Conservation (phyloP, 2,797 vertebrate genomes). For the Dipus sagitta region DNA sequence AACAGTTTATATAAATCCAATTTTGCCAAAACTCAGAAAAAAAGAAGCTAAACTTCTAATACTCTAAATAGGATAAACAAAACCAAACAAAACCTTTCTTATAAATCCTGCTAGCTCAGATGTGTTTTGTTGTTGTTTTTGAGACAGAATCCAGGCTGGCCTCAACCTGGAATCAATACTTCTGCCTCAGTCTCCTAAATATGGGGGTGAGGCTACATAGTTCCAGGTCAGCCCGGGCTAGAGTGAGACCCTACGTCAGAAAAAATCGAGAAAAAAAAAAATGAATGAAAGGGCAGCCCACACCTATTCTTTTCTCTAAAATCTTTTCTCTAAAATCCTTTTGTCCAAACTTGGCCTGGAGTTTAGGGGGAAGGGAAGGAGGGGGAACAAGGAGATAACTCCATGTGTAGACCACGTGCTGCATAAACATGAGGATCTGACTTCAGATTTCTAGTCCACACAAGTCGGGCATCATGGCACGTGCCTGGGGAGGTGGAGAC, state of each 20-base stretch:
- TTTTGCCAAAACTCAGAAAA: conserved; percentile 64
- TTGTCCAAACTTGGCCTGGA: neutral
- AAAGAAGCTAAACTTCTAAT: conserved; percentile 60
- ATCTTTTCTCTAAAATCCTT: neutral
- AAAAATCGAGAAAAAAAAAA: no score
- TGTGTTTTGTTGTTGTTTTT: neutral
- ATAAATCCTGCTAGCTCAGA: neutral
- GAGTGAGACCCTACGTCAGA: no score
- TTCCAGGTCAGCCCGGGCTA: no score
- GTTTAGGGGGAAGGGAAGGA: neutral
- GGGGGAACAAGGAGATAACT: no score
- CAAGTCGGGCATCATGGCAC: no score
- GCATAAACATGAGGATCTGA: neutral
- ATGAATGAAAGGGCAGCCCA: neutral
- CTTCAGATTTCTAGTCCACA: no score
- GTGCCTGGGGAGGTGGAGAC: no score
- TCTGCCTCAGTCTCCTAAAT: neutral
- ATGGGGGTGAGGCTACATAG: neutral
- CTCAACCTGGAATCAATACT: neutral
- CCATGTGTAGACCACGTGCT: no score
- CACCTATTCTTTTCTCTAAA: neutral
- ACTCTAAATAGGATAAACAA: conserved; percentile 52
- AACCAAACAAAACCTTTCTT: conserved; percentile 48
- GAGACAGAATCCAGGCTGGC: neutral
- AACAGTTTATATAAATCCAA: conserved; percentile 63